Conservation (phyloP, 2,888 invertebrate species). For the Drosophila tripunctata region DNA sequence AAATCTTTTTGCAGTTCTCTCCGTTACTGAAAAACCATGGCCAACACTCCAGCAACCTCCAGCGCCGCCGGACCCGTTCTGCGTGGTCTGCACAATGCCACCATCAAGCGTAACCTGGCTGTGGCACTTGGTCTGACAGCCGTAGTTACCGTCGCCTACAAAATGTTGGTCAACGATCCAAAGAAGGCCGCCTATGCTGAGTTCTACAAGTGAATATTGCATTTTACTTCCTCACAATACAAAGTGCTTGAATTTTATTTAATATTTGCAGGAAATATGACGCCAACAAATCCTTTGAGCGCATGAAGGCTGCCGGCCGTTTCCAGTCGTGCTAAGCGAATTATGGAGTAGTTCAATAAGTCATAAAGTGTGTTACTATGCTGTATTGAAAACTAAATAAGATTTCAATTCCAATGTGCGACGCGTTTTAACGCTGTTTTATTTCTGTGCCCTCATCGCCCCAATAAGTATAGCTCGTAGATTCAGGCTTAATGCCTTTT, state of each 20-base stretch:
- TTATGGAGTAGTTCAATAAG: constrained; percentile 53
- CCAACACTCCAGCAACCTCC: constrained; percentile 81
- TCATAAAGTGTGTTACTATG: constrained; percentile 52
- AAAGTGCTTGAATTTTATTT: background rate
- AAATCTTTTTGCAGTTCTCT: constrained; percentile 27
- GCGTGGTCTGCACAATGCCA: constrained; percentile 88
- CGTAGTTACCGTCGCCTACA: constrained; percentile 84
- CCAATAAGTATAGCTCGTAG: background rate
- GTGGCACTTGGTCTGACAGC: constrained; percentile 84
- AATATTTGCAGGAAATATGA: constrained; percentile 81
- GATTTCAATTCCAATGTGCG: constrained; percentile 58
- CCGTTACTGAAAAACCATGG: constrained; percentile 65
- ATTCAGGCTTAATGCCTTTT: constrained; percentile 32
- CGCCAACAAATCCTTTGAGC: constrained; percentile 83
- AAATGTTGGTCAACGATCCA: constrained; percentile 85
- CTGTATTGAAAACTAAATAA: constrained; percentile 66
- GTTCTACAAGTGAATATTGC: constrained; percentile 89
- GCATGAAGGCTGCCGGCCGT: constrained; percentile 83
- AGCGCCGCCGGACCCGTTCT: constrained; percentile 87
- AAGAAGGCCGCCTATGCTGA: constrained; percentile 88
- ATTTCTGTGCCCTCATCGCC: background rate
- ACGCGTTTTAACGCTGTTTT: constrained; percentile 13
- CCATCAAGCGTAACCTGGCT: constrained; percentile 87
- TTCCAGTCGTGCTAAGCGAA: constrained; percentile 83
- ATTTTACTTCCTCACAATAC: background rate